A percentile compares a stretch with the other conserved stretches of the same genome.
phyloP scores from a whole-genome alignment of 1,140 invertebrate species.

The Drosophila bifasciata region DNA sequence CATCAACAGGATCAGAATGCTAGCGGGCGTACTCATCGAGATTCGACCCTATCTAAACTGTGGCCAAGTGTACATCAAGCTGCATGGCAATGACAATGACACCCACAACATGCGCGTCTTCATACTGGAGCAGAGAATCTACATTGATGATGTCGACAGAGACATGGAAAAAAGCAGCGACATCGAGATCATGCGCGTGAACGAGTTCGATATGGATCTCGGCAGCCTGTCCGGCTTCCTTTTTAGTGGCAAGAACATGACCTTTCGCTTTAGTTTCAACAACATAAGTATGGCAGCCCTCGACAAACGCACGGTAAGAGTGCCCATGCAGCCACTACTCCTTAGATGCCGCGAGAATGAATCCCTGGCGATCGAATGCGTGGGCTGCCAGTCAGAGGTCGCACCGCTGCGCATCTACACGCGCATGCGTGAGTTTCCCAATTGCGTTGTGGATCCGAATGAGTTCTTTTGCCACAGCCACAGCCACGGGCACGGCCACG shows the following conservation, averaged over 20 bases:
- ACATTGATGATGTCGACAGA: constrained; percentile 16
- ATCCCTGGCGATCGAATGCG: constrained; percentile 34
- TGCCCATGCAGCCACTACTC: constrained; percentile 16
- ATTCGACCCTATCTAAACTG: constrained; percentile 62
- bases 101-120: constrained; percentile 41
- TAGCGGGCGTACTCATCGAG: constrained; percentile 53
- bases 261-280: constrained; percentile 64
- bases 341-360: constrained; percentile 26
- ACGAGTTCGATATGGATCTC: constrained; percentile 59
- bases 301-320: constrained; percentile 20
- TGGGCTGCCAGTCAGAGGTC: constrained; percentile 34
- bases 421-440: constrained; percentile 68
- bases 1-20: not conserved
- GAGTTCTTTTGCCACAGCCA: constrained; percentile 79
- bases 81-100: constrained; percentile 28
- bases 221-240: constrained; percentile 44
- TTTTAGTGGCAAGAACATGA: constrained; percentile 32
- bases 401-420: constrained; percentile 28
- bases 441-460: constrained; percentile 62
- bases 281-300: constrained; percentile 47
- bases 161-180: not conserved
- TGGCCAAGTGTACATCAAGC: constrained; percentile 45
- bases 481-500: constrained; percentile 41
- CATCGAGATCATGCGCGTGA: constrained; percentile 32
- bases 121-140: constrained; percentile 53